phyloP scores from a whole-genome alignment of 1,140 invertebrate genomes.

The Aphaenogaster floridana region DNA sequence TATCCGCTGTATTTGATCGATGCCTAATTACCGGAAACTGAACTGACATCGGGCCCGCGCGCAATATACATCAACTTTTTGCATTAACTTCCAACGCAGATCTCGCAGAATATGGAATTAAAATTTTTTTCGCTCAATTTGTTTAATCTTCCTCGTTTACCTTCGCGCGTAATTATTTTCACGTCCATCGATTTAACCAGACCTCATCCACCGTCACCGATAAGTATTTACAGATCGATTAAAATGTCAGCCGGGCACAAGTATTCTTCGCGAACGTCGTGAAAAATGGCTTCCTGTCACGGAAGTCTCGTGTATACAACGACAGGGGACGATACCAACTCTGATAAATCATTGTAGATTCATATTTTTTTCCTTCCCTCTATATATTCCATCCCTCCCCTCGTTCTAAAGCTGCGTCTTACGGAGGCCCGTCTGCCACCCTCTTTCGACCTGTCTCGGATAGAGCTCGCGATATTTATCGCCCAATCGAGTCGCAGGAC shows the following conservation, averaged over 20 bases:
- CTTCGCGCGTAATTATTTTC: slow-evolving; percentile 47
- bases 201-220: slow-evolving; percentile 36
- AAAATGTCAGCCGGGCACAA: slow-evolving; percentile 79
- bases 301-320: slow-evolving; percentile 76
- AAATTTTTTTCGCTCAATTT: slow-evolving; percentile 21
- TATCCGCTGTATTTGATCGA: not conserved
- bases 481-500: slow-evolving; percentile 49
- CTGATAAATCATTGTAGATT: slow-evolving; percentile 83
- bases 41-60: not conserved
- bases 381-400: not conserved
- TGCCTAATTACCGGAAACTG: slow-evolving; percentile 9
- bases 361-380: slow-evolving; percentile 65
- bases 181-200: slow-evolving; percentile 62
- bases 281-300: slow-evolving; percentile 83
- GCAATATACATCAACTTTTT: not conserved
- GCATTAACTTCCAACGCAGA: slow-evolving; percentile 9
- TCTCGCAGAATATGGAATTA: not conserved
- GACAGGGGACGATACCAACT: slow-evolving; percentile 78
- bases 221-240: slow-evolving; percentile 82
- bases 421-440: slow-evolving; percentile 46
- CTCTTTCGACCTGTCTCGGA: slow-evolving; percentile 51
- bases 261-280: slow-evolving; percentile 79
- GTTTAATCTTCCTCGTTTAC: slow-evolving; percentile 27
- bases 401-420: slow-evolving; percentile 29
- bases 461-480: slow-evolving; percentile 65